Conservation (phyloP, 1,140 invertebrate genomes). For the Temnothorax curvispinosus region DNA sequence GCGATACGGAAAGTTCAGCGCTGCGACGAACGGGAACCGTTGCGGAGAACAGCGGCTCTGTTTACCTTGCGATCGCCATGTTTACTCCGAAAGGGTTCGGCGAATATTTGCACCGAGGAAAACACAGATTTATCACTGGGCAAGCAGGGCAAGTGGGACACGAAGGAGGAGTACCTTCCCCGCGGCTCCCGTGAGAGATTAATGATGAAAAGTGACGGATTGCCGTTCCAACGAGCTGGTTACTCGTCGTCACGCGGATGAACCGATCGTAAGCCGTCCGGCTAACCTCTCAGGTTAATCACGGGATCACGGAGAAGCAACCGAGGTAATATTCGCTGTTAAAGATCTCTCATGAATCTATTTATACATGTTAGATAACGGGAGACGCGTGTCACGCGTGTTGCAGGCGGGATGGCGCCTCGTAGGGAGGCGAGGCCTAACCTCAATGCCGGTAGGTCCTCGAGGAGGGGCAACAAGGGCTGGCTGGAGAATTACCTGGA, state of each 20-base stretch:
- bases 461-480: constrained; percentile 64
- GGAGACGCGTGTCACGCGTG: too few relatives aligned
- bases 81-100: neutral
- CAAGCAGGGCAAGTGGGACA: too few relatives aligned
- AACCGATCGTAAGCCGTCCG: neutral
- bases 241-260: neutral
- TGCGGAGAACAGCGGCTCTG: neutral
- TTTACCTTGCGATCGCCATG: neutral
- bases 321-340: neutral
- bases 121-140: neutral
- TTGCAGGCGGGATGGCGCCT: constrained; percentile 75
- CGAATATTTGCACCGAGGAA: neutral
- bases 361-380: neutral
- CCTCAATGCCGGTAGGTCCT: constrained; percentile 64
- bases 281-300: neutral
- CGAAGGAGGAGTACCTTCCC: neutral
- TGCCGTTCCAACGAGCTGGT: too few relatives aligned
- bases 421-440: constrained; percentile 72
- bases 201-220: neutral
- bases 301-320: neutral
- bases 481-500: constrained; percentile 69
- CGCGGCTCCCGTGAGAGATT: too few relatives aligned
- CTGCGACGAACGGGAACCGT: neutral
- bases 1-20: neutral
- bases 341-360: too few relatives aligned